Base-by-base conservation (phyloP, 2,797 vertebrate genomes). In the Oryzias sinensis region DNA sequence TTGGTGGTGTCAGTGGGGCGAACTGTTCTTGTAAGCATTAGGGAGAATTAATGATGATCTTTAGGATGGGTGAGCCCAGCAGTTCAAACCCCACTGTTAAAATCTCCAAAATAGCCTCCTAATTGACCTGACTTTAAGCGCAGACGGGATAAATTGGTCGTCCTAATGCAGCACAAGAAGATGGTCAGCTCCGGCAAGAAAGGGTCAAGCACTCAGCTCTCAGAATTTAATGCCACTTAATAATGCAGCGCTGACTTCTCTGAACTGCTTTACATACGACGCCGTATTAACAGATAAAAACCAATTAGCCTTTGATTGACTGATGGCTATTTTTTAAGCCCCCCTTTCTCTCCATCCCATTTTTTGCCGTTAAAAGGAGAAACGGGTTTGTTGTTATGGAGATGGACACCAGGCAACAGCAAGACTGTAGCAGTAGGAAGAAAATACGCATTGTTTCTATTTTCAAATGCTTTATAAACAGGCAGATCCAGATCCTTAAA, bases 171-270 rank as follows among this genome's bases (percentile, higher is more conserved):
- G 43, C 76, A 68, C 69, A 72, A 83, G 27, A 77, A 81, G 76
- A 71, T 27, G 70, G 72, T 62, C 44, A 73, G 71, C 59, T 65
- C 73, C 7, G 55, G 72, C 65, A 55, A 53, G 68, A 65, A 45
- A 41, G 81, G 86, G 80, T 89, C 85, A 84, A 82, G 73, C 78
- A 73, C 85, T 84, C 68, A 64, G 60, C 62, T 46, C 27, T 53
- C 22, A 57, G 59, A 18, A 62, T 68, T 74, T 87, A 77, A 88
- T 88, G 80, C 75, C 49, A 78, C 74, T 83, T 78, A 79, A 86
- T 83, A 71, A 81, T 68, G 67, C 24, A 45, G 41, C 7, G 59
- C 56, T 27, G 68, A 77, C 70, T 78, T 79, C 70, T 77, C 58
- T 77, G 52, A 53, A 72, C 58, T n/a, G 61, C 57, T 47, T 51